Conservation (phyloP, 92 coral and sea anemone species). For the Ricordea florida region DNA sequence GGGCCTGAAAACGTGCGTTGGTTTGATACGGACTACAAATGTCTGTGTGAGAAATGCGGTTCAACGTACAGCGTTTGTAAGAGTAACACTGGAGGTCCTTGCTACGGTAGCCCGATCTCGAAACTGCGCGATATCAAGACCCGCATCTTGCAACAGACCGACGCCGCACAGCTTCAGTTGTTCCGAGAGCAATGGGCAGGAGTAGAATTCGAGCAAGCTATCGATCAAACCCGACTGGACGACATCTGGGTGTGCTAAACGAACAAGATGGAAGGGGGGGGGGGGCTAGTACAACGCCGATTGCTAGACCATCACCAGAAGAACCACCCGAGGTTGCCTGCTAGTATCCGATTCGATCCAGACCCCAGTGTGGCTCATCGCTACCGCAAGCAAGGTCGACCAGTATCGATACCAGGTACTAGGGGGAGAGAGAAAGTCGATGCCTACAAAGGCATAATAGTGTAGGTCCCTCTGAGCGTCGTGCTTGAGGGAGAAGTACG, state of each 20-base stretch:
- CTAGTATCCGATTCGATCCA: too few species aligned
- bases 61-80: too few species aligned
- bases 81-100: background rate
- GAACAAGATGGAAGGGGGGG: background rate
- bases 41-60: background rate
- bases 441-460: background rate
- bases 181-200: background rate
- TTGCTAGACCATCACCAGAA: too few species aligned
- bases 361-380: too few species aligned
- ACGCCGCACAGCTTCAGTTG: background rate
- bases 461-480: background rate
- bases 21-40: background rate
- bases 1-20: background rate
- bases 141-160: background rate
- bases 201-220: slow-evolving; percentile 5
- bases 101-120: background rate
- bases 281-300: too few species aligned
- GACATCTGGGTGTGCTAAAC: slow-evolving; percentile 13
- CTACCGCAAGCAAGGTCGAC: too few species aligned
- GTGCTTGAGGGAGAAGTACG: background rate
- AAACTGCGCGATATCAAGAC: too few species aligned
- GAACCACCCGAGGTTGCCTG: too few species aligned
- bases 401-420: too few species aligned
- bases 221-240: background rate
- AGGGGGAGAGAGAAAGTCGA: background rate